phyloP scores from a whole-genome alignment of 2,888 invertebrate genomes.

The Allophyes oxyacanthae region DNA sequence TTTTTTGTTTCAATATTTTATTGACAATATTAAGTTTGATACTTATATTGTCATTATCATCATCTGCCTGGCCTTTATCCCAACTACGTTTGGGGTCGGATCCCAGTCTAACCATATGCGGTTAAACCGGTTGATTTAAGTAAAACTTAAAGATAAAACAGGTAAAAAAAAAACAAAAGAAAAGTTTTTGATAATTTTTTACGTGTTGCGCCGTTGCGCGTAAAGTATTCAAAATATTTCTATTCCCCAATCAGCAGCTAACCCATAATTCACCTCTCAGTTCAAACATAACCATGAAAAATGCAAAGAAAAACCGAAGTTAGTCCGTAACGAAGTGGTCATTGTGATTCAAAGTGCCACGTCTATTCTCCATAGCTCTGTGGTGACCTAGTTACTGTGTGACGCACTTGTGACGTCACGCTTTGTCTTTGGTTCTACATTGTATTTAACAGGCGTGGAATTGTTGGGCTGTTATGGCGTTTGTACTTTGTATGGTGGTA shows the following conservation, averaged over 20 bases:
- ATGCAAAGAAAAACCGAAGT: conserved; percentile 19
- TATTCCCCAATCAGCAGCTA: neutral
- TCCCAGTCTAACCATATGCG: too few species aligned
- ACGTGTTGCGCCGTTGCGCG: too few species aligned
- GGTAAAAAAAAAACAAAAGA: too few species aligned
- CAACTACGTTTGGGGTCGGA: too few species aligned
- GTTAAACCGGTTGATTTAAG: too few species aligned
- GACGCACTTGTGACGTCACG: conserved; percentile 70
- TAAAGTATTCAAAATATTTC: neutral
- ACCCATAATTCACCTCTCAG: neutral
- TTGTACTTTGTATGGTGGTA: conserved; percentile 25
- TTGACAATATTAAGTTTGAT: too few species aligned
- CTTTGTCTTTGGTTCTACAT: conserved; percentile 57
- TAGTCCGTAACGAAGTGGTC: conserved; percentile 41
- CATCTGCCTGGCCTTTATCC: too few species aligned
- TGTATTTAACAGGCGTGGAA: conserved; percentile 51
- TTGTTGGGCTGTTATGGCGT: conserved; percentile 37
- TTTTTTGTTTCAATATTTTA: too few species aligned
- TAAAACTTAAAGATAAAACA: too few species aligned
- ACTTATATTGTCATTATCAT: too few species aligned
- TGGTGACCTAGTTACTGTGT: conserved; percentile 66
- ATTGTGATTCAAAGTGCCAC: conserved; percentile 50
- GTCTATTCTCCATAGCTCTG: conserved; percentile 41
- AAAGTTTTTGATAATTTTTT: too few species aligned
- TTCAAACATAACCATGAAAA: conserved; percentile 26